Percentiles rank a stretch among this genome's conserved stretches.
phyloP scores from a whole-genome alignment of 2,797 vertebrate genomes.

The Epinephelus awoara region DNA sequence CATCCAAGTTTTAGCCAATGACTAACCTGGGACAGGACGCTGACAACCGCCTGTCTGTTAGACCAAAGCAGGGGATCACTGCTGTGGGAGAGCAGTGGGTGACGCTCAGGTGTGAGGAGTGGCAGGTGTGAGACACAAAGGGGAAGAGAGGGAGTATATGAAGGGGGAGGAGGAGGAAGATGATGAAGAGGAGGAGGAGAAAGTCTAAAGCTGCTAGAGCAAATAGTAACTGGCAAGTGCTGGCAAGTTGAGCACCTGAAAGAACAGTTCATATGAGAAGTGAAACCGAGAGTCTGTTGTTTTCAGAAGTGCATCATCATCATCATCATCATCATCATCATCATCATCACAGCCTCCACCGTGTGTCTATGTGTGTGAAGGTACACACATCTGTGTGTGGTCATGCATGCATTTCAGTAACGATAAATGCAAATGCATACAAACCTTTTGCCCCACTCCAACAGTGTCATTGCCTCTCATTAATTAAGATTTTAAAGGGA shows the following conservation, averaged over 20 bases:
- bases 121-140: slow-evolving; percentile 36
- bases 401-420: slow-evolving; percentile 11
- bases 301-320: not conserved
- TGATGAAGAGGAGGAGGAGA: not conserved
- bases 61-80: not conserved
- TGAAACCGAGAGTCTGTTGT: slow-evolving; percentile 32
- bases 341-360: not conserved
- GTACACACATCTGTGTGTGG: not conserved
- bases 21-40: not conserved
- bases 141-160: slow-evolving; percentile 25
- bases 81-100: not conserved
- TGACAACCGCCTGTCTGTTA: not conserved
- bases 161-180: slow-evolving; percentile 1
- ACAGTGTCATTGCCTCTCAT: too few species aligned
- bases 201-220: not conserved
- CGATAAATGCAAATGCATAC: slow-evolving; percentile 7
- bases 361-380: not conserved
- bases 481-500: too few species aligned
- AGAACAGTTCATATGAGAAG: not conserved
- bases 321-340: not conserved
- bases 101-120: slow-evolving; percentile 23
- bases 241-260: slow-evolving; percentile 21
- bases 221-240: not conserved
- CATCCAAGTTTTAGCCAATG: not conserved
- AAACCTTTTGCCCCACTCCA: not conserved